phyloP scores from a whole-genome alignment of 2,113 vertebrate genomes.

The Anseranas semipalmata region DNA sequence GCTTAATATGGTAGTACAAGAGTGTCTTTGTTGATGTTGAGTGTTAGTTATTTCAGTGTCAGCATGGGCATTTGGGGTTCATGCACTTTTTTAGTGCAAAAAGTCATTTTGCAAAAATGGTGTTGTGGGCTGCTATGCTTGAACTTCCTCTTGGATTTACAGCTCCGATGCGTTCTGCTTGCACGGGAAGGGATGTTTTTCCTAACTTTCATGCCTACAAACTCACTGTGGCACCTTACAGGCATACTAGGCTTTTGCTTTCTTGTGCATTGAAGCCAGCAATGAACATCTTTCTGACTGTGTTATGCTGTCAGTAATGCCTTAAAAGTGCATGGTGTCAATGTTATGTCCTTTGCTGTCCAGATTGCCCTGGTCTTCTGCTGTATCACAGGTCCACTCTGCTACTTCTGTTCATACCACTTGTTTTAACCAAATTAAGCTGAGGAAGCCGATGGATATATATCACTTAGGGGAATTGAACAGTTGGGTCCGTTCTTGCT shows the following conservation, averaged over 20 bases:
- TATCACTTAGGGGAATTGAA: background rate
- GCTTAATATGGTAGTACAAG: background rate
- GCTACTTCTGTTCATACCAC: background rate
- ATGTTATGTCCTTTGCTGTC: background rate
- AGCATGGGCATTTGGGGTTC: background rate
- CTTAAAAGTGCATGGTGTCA: fast-evolving
- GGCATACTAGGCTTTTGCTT: background rate
- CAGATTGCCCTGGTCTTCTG: background rate
- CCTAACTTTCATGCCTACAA: background rate
- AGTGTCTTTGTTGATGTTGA: background rate
- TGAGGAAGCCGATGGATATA: fast-evolving
- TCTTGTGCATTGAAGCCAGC: fast-evolving
- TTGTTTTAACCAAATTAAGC: background rate
- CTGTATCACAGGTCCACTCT: background rate
- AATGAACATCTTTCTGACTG: background rate
- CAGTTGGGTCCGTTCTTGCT: background rate
- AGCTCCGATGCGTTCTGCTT: background rate
- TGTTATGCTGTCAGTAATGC: background rate
- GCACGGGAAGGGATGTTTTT: background rate
- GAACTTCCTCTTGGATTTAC: background rate
- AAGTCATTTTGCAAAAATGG: background rate
- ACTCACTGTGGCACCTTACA: background rate
- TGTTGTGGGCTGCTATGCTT: background rate
- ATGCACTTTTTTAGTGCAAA: background rate
- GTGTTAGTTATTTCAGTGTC: background rate